A percentile compares a stretch with the other conserved stretches of the same genome.
Conservation (phyloP, 1,140 invertebrate species). For the Drosophila azteca region DNA sequence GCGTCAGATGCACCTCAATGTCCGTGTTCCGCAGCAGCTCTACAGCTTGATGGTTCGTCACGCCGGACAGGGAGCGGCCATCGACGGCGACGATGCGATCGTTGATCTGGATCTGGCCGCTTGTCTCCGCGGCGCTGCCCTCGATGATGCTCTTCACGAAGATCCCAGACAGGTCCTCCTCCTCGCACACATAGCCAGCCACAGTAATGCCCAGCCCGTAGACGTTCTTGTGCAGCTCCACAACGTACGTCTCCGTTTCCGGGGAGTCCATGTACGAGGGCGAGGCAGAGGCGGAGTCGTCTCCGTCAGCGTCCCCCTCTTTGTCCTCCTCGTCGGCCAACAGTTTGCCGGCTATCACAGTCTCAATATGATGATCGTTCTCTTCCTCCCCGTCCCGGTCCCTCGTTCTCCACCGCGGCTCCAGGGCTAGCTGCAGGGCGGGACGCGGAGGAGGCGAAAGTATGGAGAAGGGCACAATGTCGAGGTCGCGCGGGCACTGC, state of each 20-base stretch:
- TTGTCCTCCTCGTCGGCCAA: constrained; percentile 48
- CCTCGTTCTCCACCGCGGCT: constrained; percentile 50
- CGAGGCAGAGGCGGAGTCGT: constrained; percentile 52
- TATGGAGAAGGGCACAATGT: constrained; percentile 81
- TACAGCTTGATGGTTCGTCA: constrained; percentile 95
- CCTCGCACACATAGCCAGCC: constrained; percentile 88
- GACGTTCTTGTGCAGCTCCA: constrained; percentile 87
- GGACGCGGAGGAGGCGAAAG: constrained; percentile 73
- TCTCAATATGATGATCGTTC: constrained; percentile 56
- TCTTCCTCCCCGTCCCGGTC: constrained; percentile 12
- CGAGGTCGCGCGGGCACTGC: constrained; percentile 65
- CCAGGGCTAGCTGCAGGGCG: constrained; percentile 64
- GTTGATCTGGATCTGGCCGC: constrained; percentile 94
- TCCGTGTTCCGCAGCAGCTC: constrained; percentile 93
- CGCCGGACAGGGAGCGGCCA: constrained; percentile 91
- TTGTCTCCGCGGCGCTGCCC: constrained; percentile 94
- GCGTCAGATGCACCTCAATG: constrained; percentile 89
- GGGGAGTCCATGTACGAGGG: constrained; percentile 80
- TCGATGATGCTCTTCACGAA: constrained; percentile 98
- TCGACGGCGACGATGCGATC: constrained; percentile 96
- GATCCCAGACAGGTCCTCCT: constrained; percentile 94
- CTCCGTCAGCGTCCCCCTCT: constrained; percentile 27
- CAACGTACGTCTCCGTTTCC: constrained; percentile 86
- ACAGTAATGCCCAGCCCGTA: constrained; percentile 88
- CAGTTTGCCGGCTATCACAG: constrained; percentile 75